Conservation (phyloP, 2,888 invertebrate species). For the Microctonus brassicae region DNA sequence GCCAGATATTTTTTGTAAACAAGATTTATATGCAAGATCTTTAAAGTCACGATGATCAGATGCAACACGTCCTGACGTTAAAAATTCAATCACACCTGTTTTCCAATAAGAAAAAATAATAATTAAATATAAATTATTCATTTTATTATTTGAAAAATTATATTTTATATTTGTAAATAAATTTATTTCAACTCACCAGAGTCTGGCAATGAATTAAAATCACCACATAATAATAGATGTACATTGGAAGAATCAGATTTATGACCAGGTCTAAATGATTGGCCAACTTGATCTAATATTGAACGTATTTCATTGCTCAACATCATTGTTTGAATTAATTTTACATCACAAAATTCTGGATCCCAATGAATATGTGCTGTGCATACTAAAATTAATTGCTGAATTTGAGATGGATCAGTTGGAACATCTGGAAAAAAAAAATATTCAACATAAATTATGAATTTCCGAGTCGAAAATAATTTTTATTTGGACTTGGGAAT, state of each 20-base stretch:
- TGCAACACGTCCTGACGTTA: conserved; percentile 90
- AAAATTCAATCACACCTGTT: conserved; percentile 94
- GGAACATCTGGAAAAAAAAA: conserved; percentile 75
- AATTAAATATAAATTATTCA: neutral
- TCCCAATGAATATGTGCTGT: conserved; percentile 99
- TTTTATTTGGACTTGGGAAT: too few relatives aligned
- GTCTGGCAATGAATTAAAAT: conserved; percentile 98
- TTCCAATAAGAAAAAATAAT: conserved; percentile 39
- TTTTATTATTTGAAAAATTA: neutral
- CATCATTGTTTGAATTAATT: conserved; percentile 99
- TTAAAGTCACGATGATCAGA: conserved; percentile 97
- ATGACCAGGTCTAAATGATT: conserved; percentile 81
- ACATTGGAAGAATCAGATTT: conserved; percentile 84
- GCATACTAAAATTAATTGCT: conserved; percentile 92
- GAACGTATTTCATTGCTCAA: conserved; percentile 92
- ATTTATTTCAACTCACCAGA: conserved; percentile 76
- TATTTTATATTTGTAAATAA: neutral
- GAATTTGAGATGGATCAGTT: conserved; percentile 81
- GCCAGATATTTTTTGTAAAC: conserved; percentile 89
- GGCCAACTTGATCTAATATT: conserved; percentile 88
- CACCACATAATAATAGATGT: conserved; percentile 95
- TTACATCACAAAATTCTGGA: conserved; percentile 99
- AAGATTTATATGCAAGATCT: conserved; percentile 91
- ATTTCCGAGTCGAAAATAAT: neutral
- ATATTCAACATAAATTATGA: conserved; percentile 34